Conservation (phyloP, 1,140 invertebrate species). For the Proctacanthus coquilletti region DNA sequence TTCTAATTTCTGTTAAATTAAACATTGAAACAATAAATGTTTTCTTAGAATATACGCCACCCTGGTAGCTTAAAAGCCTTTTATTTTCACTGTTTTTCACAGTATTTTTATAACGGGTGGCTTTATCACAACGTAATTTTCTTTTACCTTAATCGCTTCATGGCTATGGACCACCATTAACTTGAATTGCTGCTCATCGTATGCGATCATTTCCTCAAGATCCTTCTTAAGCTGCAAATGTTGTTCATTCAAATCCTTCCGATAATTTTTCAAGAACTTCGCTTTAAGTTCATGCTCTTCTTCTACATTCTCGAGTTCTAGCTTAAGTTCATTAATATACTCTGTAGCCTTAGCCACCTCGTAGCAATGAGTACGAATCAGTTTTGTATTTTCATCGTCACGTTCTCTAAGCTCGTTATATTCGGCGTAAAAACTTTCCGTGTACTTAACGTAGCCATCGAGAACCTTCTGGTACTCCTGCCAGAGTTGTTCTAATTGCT, state of each 20-base stretch:
- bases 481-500: conserved; percentile 23
- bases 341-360: conserved; percentile 20
- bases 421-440: conserved; percentile 24
- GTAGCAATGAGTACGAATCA: conserved; percentile 18
- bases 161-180: conserved; percentile 19
- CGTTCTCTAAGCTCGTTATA: conserved; percentile 26
- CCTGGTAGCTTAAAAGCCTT: too few relatives aligned
- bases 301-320: conserved; percentile 15
- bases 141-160: conserved; percentile 13
- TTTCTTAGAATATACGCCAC: too few relatives aligned
- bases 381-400: conserved; percentile 20
- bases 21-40: too few relatives aligned
- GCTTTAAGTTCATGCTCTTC: conserved; percentile 18
- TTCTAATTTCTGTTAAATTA: conserved; percentile 12
- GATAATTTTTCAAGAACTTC: conserved; percentile 16
- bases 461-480: conserved; percentile 24
- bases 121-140: background rate
- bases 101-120: too few relatives aligned
- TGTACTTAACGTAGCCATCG: conserved; percentile 21
- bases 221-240: conserved; percentile 13
- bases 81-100: too few relatives aligned
- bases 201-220: conserved; percentile 14
- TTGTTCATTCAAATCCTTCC: conserved; percentile 15
- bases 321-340: conserved; percentile 16
- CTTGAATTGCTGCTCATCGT: conserved; percentile 16